Base-by-base conservation (phyloP, 2,113 vertebrate genomes). In the Pongo abelii region DNA sequence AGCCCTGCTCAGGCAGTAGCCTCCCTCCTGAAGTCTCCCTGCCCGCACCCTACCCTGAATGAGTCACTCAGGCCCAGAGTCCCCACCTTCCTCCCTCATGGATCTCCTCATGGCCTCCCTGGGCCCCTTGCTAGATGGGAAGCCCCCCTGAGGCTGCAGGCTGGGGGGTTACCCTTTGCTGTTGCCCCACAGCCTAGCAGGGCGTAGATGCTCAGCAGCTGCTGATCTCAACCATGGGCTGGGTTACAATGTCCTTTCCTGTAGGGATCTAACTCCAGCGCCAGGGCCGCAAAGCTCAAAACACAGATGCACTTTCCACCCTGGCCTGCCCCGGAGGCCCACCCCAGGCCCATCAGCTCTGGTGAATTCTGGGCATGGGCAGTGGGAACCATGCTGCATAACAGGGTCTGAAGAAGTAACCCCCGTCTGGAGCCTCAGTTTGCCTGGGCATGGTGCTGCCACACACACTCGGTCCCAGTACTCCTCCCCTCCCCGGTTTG, bases 111-210 rank as follows among this genome's bases (percentile, higher is more conserved):
- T 46, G 46, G 46, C 46, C 46, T 46, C 46, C 80, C 17, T 12
- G 85, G 8, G 5, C 11, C 79, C 75, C 57, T 23, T 16, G 43
- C 67, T 4, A 23, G 38, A 9, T 10, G 35, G 30, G 38, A 30
- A 30, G 32, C 27, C 32, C 67, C 74, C 13, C 6, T 1, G 7
- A 50, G 30, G 55, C 64, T 5, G 2, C 0, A 6, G 78, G 10
- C 12, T 64, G 22, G 52, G 74, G 74, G 38, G 25, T 27, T 30
- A 4, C 6, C 6, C 6, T 57, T 12, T 14, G 16, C 43, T 22
- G 22, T 0, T 12, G 14, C 46, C 35, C 50, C 17, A 0, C 43
- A 46, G 69, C 70, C 32, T 61, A 27, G n/a, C 20, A 10, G 0
- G 10, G 35, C 18, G 2, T 4, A 13, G 43, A 25, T 46, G 11